Base-by-base conservation (phyloP, 2,113 vertebrate species). In the Panthera tigris region DNA sequence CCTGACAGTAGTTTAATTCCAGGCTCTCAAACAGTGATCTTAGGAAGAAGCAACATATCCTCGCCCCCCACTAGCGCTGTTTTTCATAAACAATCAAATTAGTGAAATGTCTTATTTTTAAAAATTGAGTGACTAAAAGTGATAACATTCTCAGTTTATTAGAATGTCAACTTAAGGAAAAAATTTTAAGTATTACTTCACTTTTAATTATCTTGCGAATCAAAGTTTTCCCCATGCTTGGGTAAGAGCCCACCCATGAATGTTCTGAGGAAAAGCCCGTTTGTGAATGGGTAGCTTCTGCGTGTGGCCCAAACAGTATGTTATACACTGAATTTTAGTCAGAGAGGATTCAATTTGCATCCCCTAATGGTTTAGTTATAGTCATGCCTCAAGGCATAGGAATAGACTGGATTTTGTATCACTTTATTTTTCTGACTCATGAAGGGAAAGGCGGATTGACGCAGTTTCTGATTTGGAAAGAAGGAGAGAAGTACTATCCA, bases 311-410 rank as follows among this genome's bases (percentile, higher is more conserved):
- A 1, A 55, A 93, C 18, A 45, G 25, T 50, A 4, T 31, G 66
- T 69, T 66, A 19, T 16, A 73, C 52, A 18, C 84, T 94, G 96
- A 41, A 79, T 87, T 80, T 94, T 87, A 93, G 88, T 91, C 95
- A 73, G 57, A 21, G 45, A 93, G 69, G 88, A 96, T 95, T 94
- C 96, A 69, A 68, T 98, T 93, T 97, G 92, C 93, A 91, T 97
- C 74, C 95, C 96, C 97, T 92, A 91, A 96, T 95, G 91, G 95
- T 86, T 97, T 86, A 33, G 16, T 52, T 71, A 85, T 69, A 90
- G 82, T 87, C 82, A 68, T 95, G 97, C 97, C 98, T 97, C 78
- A 25, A 97, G 97, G 97, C 98, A 96, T 19, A 48, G 65, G 89
- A 90, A 79, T 55, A 95, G 94, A 71, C 95, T 66, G 87, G 95